Evolutionary conservation across 2,888 invertebrate genomes (phyloP).

Genomic region (Shargacucullia verbasci): DNA sequence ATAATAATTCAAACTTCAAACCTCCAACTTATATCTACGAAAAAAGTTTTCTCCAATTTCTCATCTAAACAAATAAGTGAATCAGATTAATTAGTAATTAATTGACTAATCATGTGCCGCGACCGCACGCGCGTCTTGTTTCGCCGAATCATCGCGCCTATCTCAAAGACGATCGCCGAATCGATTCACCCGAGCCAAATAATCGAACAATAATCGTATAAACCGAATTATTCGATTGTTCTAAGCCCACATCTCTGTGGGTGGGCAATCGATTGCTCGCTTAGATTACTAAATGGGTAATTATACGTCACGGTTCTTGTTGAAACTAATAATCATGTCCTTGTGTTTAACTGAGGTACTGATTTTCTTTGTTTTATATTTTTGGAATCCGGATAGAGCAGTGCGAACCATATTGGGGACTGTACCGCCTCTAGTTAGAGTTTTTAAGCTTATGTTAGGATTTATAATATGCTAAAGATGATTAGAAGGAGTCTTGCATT

Average conservation of each 20-base stretch:
- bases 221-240: slow-evolving; percentile 78
- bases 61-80: no score
- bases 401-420: no score
- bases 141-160: slow-evolving; percentile 72
- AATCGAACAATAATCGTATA: slow-evolving; percentile 72
- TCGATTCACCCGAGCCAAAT: slow-evolving; percentile 79
- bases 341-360: slow-evolving; percentile 47
- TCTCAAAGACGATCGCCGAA: slow-evolving; percentile 82
- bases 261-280: slow-evolving; percentile 72
- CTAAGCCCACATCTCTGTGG: slow-evolving; percentile 69
- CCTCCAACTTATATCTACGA: no score
- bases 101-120: slow-evolving; percentile 74
- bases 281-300: slow-evolving; percentile 74
- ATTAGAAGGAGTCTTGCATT: no score
- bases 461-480: no score
- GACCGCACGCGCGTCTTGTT: slow-evolving; percentile 64
- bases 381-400: no score
- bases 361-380: slow-evolving; percentile 17
- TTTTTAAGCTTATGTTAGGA: no score
- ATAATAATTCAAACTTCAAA: no score
- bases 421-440: no score
- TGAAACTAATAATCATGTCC: slow-evolving; percentile 63
- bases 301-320: slow-evolving; percentile 70
- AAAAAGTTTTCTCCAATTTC: no score
- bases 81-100: slow-evolving; percentile 65